Evolutionary conservation across 2,113 vertebrate species (phyloP).

Genomic region (Zosterops lateralis): DNA sequence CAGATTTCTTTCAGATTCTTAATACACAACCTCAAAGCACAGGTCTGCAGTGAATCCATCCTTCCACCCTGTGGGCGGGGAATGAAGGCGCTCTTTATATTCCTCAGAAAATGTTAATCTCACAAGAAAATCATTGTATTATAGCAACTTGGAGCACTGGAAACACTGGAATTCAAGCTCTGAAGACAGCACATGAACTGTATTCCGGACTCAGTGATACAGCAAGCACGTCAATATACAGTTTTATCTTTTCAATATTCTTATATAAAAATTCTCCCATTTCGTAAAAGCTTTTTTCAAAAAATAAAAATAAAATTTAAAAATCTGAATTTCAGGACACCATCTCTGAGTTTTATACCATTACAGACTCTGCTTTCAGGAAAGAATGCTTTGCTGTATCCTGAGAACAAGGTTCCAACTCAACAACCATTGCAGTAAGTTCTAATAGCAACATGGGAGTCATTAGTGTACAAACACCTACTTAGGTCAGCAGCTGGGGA

Average conservation of each 20-base stretch:
- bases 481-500: not conserved
- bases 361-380: not conserved
- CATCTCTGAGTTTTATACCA: not conserved
- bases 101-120: conserved; percentile 42
- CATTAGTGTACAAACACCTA: not conserved
- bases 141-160: not conserved
- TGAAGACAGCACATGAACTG: not conserved
- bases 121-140: conserved; percentile 56
- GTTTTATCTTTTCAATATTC: not conserved
- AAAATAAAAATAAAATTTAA: not conserved
- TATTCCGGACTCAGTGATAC: conserved; percentile 17
- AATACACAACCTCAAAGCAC: conserved; percentile 47
- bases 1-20: conserved; percentile 53
- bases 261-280: not conserved
- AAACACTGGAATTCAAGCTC: conserved; percentile 39
- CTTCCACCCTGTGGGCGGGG: conserved; percentile 15
- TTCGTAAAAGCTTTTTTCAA: not conserved
- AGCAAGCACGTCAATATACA: not conserved
- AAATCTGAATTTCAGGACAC: not conserved
- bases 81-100: conserved; percentile 43
- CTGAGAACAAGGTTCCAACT: not conserved
- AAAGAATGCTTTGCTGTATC: not conserved
- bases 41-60: conserved; percentile 50
- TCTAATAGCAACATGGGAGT: not conserved
- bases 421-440: not conserved